Evolutionary conservation across 2,888 invertebrate genomes (phyloP).

Genomic region (Actias luna): DNA sequence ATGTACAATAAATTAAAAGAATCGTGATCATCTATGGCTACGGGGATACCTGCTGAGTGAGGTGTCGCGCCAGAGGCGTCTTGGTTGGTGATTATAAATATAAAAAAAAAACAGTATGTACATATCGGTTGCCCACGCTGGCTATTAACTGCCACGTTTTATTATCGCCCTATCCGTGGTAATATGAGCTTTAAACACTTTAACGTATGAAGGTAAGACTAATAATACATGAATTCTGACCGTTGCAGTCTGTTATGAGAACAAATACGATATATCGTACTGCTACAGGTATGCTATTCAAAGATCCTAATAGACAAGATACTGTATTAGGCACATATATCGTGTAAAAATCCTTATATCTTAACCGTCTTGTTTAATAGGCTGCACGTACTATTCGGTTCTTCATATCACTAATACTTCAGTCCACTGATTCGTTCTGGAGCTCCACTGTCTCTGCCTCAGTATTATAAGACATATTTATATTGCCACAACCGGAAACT

Average conservation of each 20-base stretch:
- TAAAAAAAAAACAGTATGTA: conserved; percentile 48
- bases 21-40: conserved; percentile 47
- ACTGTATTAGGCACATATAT: not conserved
- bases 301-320: not conserved
- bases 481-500: no score
- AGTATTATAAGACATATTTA: no score
- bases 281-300: not conserved
- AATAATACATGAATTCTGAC: conserved; percentile 37
- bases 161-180: conserved; percentile 69
- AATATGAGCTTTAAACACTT: conserved; percentile 57
- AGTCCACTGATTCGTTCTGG: no score
- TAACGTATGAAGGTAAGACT: conserved; percentile 56
- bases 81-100: conserved; percentile 64
- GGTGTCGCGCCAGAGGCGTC: conserved; percentile 61
- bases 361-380: no score
- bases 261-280: not conserved
- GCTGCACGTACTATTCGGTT: no score
- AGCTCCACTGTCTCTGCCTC: no score
- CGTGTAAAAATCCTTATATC: no score
- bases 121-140: conserved; percentile 58
- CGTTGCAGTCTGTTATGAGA: conserved; percentile 43
- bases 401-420: no score
- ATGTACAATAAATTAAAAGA: conserved; percentile 65
- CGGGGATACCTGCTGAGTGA: conserved; percentile 62
- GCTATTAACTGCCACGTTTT: conserved; percentile 69